Evolutionary conservation across 35 echinoderm and acorn worm genomes (phyloP), one percentile per base, ranked within the genome.

Genomic region (Apostichopus japonicus): DNA sequence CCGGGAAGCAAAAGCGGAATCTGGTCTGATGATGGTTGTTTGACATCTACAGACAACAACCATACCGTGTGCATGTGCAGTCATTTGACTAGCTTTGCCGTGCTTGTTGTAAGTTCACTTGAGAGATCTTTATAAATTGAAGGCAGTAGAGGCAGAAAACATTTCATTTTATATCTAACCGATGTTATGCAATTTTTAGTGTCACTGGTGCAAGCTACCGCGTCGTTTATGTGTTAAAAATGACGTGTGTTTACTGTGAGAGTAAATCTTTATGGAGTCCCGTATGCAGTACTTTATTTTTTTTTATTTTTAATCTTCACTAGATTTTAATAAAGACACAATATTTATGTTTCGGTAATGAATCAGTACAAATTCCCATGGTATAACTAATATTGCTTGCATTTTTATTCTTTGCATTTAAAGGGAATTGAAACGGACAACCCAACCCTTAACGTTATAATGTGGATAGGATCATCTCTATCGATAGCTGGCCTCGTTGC

Each of bases 81-180:
- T 56, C 80, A 84, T 84, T 17, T 84, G 8, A 84, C 80, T 6
- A 84, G 53, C 52, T 84, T 84, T 84, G 80, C 80, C 16, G 80
- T 84, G 5, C 15, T 84, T 16, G 80, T 84, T 23, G 80, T 84
- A 57, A 84, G 54, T 84, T 57, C 4, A 57, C 5, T n/a, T n/a
- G n/a, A n/a, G n/a, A n/a, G n/a, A n/a, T n/a, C n/a, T n/a, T n/a
- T 57, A 57, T 57, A 9, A 9, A 57, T 57, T 57, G 56, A 4
- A 57, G 5, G 9, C 56, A 5, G 56, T 5, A 57, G 56, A 57
- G 56, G 4, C 56, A 57, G 4, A 57, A n/a, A n/a, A n/a, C n/a
- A n/a, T n/a, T n/a, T n/a, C n/a, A n/a, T n/a, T n/a, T n/a, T n/a
- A n/a, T n/a, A n/a, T n/a, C n/a, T n/a, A n/a, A n/a, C n/a, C n/a